These are phyloP conservation scores for Diabrotica undecimpunctata DNA, from an alignment of 1,140 invertebrate species.

Conservation along the genomic window DNA sequence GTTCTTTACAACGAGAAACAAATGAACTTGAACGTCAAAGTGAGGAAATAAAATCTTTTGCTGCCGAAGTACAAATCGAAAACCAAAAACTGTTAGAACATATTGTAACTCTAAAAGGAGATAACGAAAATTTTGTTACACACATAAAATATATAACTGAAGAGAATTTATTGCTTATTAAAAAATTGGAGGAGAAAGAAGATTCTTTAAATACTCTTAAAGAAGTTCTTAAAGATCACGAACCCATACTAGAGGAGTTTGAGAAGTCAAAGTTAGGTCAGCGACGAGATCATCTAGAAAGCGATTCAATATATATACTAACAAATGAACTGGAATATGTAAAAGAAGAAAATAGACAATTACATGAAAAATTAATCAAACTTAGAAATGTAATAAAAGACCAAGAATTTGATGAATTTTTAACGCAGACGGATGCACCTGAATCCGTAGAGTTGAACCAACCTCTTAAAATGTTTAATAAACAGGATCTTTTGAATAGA, in stretches of 20 bases:
- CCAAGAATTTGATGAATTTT: slow-evolving; percentile 31
- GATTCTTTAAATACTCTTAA: slow-evolving; percentile 20
- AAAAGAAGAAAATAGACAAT: slow-evolving; percentile 22
- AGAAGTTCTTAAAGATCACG: slow-evolving; percentile 26
- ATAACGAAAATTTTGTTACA: slow-evolving; percentile 7
- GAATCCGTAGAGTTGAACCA: no score
- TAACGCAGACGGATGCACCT: slow-evolving; percentile 31
- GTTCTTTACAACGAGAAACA: slow-evolving; percentile 7
- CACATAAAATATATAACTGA: slow-evolving; percentile 3
- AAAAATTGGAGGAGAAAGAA: slow-evolving; percentile 19
- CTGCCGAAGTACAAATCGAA: not conserved
- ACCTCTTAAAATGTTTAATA: no score
- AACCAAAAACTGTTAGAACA: not conserved
- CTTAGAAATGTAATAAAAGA: slow-evolving; percentile 11
- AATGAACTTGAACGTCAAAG: not conserved
- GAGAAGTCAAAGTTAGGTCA: slow-evolving; percentile 3
- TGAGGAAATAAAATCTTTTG: not conserved
- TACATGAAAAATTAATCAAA: slow-evolving; percentile 13
- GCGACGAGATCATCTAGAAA: not conserved
- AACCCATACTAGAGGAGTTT: slow-evolving; percentile 7
- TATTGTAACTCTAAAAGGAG: not conserved
- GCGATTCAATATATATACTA: not conserved
- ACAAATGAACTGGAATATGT: slow-evolving; percentile 20
- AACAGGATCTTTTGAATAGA: not conserved
- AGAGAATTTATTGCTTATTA: not conserved